phyloP scores from a whole-genome alignment of 2,888 invertebrate species.

The Zelleria hepariella region DNA sequence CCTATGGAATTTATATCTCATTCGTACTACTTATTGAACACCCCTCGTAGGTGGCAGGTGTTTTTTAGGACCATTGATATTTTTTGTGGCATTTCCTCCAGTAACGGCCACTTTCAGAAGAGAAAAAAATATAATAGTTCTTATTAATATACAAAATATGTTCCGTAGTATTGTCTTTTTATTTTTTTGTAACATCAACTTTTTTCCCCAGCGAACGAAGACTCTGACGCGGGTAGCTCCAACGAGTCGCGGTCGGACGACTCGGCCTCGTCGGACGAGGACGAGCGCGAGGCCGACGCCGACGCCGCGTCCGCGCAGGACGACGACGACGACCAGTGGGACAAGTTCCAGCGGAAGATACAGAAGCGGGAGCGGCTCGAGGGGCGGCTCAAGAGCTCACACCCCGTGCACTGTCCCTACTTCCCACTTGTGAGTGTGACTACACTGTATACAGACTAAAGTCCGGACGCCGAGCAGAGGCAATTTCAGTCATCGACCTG shows the following conservation, averaged over 20 bases:
- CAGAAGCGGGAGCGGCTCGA: constrained; percentile 92
- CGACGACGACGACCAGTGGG: constrained; percentile 95
- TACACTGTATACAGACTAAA: not conserved
- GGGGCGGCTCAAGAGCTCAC: constrained; percentile 93
- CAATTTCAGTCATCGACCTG: not conserved
- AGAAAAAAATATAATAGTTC: not conserved
- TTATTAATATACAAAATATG: not conserved
- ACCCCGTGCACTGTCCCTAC: constrained; percentile 96
- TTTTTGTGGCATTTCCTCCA: too few species aligned
- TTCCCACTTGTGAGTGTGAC: constrained; percentile 82
- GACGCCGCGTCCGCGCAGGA: constrained; percentile 73
- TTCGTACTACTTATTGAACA: too few species aligned
- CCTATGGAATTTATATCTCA: too few species aligned
- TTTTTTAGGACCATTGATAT: too few species aligned
- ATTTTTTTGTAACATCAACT: not conserved
- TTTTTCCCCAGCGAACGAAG: constrained; percentile 15
- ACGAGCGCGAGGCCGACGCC: constrained; percentile 74
- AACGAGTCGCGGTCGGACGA: constrained; percentile 63
- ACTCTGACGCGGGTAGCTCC: constrained; percentile 53
- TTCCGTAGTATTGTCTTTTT: too few species aligned
- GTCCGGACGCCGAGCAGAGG: not conserved
- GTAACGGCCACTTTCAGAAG: too few species aligned
- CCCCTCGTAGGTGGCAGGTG: too few species aligned
- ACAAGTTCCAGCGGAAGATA: constrained; percentile 90
- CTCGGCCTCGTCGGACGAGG: constrained; percentile 24